Evolutionary conservation across 2,113 vertebrate genomes (phyloP), one percentile per base, ranked within the genome.

Genomic region (Dendropsophus ebraccatus): DNA sequence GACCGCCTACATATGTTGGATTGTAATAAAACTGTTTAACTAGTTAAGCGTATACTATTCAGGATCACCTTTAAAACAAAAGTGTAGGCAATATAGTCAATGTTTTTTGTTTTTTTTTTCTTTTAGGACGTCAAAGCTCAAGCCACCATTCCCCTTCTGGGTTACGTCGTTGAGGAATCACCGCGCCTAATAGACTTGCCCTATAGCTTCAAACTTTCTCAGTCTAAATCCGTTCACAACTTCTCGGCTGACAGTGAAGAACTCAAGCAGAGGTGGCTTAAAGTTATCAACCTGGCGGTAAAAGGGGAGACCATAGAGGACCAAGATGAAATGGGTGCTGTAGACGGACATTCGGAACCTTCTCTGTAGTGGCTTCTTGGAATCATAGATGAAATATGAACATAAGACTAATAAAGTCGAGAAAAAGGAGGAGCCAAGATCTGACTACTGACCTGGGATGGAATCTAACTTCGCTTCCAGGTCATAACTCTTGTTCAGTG

Each of bases 181-280:
- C 89, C 90, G 0, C 93, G 92, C 87, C 92, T 94, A 19, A 90
- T 94, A 0, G 98, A 99, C 89, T 91, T 94, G 70, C 96, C 96
- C 0, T 93, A 96, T 87, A 96, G 93, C 89, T 99, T 99, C 93
- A 96, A 93, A 88, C 94, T 99, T 89, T 95, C 96, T 52, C 98
- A 99, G 92, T 99, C 97, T 16, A 99, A 97, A 90, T 99, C 95
- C 17, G 91, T 96, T 81, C 97, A 99, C 91, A 96, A 93, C 92
- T 99, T 99, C 76, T 93, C 96, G 1, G 97, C 98, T 0, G 98
- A 99, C 84, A 96, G 87, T 0, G 97, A 99, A 87, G 97, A 99
- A 54, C 92, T 97, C 0, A 99, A 98, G 88, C 96, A 97, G 91
- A 97, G 96, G 88, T 99, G 98, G 98, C 92, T 99, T 2, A 96